Conservation (phyloP, 2,888 invertebrate genomes). For the Diaperis boleti region DNA sequence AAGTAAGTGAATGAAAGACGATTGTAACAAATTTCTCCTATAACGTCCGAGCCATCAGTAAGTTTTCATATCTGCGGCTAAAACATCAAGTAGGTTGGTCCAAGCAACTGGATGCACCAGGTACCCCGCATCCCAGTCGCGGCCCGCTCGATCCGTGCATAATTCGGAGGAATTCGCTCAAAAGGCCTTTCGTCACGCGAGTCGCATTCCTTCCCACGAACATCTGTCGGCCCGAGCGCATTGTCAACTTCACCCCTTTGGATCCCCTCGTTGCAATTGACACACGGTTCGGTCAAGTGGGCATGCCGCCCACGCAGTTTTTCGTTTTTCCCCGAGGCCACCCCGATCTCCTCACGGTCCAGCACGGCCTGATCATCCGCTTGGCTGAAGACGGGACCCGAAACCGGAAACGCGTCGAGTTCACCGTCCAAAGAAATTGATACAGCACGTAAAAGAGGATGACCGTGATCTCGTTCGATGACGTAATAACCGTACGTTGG, state of each 20-base stretch:
- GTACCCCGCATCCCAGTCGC: too few relatives aligned
- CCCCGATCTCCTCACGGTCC: neutral
- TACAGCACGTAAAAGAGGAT: conserved; percentile 41
- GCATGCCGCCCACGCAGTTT: conserved; percentile 27
- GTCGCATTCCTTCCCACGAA: neutral
- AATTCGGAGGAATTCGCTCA: neutral
- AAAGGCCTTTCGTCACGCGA: neutral
- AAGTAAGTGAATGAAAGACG: too few relatives aligned
- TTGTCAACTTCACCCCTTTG: neutral
- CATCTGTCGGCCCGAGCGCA: neutral
- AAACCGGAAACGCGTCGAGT: conserved; percentile 38
- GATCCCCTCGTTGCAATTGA: conserved; percentile 10
- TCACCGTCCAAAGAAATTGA: conserved; percentile 39
- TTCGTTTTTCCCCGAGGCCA: neutral
- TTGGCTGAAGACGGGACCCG: conserved; percentile 10
- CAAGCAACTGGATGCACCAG: too few relatives aligned
- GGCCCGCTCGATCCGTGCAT: neutral
- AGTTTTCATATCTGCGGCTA: too few relatives aligned
- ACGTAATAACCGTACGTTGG: conserved; percentile 43
- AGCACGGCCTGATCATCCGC: neutral
- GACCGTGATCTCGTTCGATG: conserved; percentile 45
- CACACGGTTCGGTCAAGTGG: conserved; percentile 11
- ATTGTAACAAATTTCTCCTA: too few relatives aligned
- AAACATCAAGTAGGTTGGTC: too few relatives aligned
- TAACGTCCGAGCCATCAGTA: too few relatives aligned